Base-by-base conservation (phyloP, 1,140 invertebrate genomes). In the Lethrus apterus region DNA sequence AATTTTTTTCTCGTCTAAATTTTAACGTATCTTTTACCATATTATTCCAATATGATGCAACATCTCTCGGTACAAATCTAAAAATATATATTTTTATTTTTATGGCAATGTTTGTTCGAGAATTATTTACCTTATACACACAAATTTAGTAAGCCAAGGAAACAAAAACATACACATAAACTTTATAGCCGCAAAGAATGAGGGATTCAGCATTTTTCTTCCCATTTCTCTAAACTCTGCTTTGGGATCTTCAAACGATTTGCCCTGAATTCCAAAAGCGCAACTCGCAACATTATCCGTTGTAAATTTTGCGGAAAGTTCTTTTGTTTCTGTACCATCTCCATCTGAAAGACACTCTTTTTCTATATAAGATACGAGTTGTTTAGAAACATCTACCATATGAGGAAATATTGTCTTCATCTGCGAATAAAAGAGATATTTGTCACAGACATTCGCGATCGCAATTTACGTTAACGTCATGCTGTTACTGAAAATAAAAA, bases 381-480 rank as follows among this genome's bases (percentile, higher is more conserved):
- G 30, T 18, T 51, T 9, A 8, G 30, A 13, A 8, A 49, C 23
- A 11, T 50, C 35, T 19, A 59, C 62, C 43, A 66, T 58, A 52
- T 58, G 69, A 45, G 55, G 71, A 55, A 51, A 76, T 59, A 59
- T 63, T 24, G 52, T 72, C 57, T 69, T 74, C 18, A 74, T 64
- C 40, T 69, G 24, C n/a, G n/a, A 36, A 55, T 50, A 33, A 23
- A 30, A 26, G 4, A 7, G 7, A 44, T 14, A 20, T 44, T 4
- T 19, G 7, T 34, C 34, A 19, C n/a, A n/a, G n/a, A n/a, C n/a
- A n/a, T n/a, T n/a, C n/a, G n/a, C n/a, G n/a, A n/a, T n/a, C n/a
- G 5, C 10, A 19, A 13, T 15, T 29, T 19, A 32, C 24, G 26
- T 9, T 14, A 47, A 35, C n/a, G 1, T 11, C 13, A n/a, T n/a